phyloP scores from a whole-genome alignment of 1,140 invertebrate species.

The Aphis craccivora region DNA sequence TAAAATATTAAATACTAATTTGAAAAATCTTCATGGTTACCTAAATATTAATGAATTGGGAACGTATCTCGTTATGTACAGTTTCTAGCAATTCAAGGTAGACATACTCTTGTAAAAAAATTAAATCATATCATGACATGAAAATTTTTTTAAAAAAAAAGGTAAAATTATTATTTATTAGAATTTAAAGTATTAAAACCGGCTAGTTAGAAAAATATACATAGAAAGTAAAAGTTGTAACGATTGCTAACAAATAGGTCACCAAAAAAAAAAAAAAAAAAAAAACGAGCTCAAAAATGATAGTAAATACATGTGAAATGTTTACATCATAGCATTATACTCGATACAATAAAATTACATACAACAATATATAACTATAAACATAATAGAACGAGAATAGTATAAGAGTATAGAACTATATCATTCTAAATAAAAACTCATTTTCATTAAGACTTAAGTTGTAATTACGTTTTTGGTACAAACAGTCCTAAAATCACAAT shows the following conservation, averaged over 20 bases:
- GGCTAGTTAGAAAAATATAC: conserved; percentile 16
- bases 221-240: conserved; percentile 56
- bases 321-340: conserved; percentile 38
- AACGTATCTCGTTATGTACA: background rate
- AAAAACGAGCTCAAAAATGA: conserved; percentile 45
- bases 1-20: background rate
- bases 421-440: background rate
- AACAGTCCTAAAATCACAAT: background rate
- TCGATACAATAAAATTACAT: conserved; percentile 27
- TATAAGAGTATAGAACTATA: background rate
- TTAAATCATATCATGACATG: background rate
- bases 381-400: background rate
- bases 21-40: background rate
- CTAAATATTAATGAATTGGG: background rate
- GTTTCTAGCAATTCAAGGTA: background rate
- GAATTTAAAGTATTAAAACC: conserved; percentile 18
- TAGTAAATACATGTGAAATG: conserved; percentile 48
- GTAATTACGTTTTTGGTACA: background rate
- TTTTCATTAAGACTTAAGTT: background rate
- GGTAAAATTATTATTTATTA: conserved; percentile 22
- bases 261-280: conserved; percentile 49
- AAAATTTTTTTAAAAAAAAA: conserved; percentile 5
- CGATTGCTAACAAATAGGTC: conserved; percentile 51
- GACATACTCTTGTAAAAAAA: background rate
- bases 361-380: background rate